Evolutionary conservation across 2,113 vertebrate genomes (phyloP).

Genomic region (Scytalopus superciliaris): DNA sequence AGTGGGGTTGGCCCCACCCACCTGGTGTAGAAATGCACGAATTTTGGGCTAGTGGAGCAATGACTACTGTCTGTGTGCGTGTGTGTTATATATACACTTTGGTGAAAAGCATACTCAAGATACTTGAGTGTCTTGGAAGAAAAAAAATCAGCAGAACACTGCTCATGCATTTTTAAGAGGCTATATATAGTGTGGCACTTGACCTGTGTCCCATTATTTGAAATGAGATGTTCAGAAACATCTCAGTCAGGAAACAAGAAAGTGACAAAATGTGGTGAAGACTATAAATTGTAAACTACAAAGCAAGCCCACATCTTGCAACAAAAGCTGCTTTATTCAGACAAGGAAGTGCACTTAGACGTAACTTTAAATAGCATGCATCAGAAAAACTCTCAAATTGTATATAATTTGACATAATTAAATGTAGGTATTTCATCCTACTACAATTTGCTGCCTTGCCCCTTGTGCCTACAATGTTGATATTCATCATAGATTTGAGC

Average conservation of each 20-base stretch:
- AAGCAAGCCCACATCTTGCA: slow-evolving; percentile 49
- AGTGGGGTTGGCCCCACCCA: neutral
- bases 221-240: slow-evolving; percentile 15
- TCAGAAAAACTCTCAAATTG: slow-evolving; percentile 77
- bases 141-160: neutral
- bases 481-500: slow-evolving; percentile 61
- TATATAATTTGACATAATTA: slow-evolving; percentile 83
- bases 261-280: slow-evolving; percentile 46
- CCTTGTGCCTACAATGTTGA: slow-evolving; percentile 75
- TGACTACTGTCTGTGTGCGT: neutral
- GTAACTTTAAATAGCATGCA: slow-evolving; percentile 75
- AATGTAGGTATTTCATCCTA: slow-evolving; percentile 79
- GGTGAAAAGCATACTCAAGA: neutral
- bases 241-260: slow-evolving; percentile 22
- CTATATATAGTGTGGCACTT: neutral
- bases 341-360: slow-evolving; percentile 58
- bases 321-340: slow-evolving; percentile 65
- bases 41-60: neutral
- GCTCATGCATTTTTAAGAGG: neutral
- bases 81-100: neutral
- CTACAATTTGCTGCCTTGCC: slow-evolving; percentile 79
- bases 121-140: neutral
- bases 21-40: neutral
- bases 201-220: neutral
- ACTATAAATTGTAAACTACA: slow-evolving; percentile 42